Percentiles rank a stretch among this genome's conserved stretches.
phyloP scores from a whole-genome alignment of 2,797 vertebrate genomes.

The Discoglossus pictus region DNA sequence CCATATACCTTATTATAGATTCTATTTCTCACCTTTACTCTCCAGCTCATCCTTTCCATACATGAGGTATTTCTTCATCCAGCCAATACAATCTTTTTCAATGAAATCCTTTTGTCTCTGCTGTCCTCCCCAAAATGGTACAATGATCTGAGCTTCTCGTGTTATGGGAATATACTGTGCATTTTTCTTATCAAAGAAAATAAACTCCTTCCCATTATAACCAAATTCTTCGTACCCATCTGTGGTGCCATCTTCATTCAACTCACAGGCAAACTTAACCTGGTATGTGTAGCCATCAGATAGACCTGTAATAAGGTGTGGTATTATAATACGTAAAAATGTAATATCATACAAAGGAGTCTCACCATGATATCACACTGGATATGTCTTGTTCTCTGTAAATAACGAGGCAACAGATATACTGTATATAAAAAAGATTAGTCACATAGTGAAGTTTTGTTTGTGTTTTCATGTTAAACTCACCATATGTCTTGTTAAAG shows the following conservation, averaged over 20 bases:
- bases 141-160: not conserved
- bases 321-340: too few species aligned
- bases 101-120: not conserved
- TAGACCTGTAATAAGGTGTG: not conserved
- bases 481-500: not conserved
- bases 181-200: slow-evolving; percentile 39
- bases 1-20: not conserved
- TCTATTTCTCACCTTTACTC: not conserved
- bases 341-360: too few species aligned
- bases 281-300: slow-evolving; percentile 27
- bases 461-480: too few species aligned
- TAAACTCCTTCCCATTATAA: slow-evolving; percentile 47
- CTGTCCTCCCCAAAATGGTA: not conserved
- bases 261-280: slow-evolving; percentile 33
- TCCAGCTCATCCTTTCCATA: not conserved
- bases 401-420: too few species aligned
- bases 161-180: slow-evolving; percentile 31
- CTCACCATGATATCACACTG: too few species aligned
- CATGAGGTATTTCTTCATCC: not conserved
- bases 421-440: too few species aligned
- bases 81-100: not conserved
- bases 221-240: slow-evolving; percentile 19
- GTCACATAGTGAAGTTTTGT: too few species aligned
- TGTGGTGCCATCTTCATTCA: slow-evolving; percentile 14
- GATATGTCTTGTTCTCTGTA: too few species aligned